Conservation (phyloP, 1,140 invertebrate genomes). For the Oreohelix idahoensis region DNA sequence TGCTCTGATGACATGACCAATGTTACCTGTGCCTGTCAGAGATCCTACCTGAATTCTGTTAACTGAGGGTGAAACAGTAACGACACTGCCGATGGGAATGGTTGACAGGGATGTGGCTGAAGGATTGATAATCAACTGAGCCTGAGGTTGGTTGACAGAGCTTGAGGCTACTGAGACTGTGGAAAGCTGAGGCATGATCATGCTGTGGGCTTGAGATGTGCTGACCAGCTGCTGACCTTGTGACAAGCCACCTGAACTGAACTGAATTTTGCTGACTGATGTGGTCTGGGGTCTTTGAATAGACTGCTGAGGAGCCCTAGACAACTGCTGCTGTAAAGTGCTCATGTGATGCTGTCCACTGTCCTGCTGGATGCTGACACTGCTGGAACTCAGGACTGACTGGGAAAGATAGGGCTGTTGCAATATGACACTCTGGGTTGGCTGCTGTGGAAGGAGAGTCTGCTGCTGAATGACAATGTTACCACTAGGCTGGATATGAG, state of each 20-base stretch:
- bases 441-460: too few relatives aligned
- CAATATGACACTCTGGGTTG: background rate
- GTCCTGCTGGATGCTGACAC: background rate
- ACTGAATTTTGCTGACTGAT: background rate
- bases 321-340: slow-evolving; percentile 3
- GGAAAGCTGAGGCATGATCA: background rate
- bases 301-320: background rate
- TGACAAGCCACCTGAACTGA: background rate
- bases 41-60: background rate
- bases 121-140: slow-evolving; percentile 16
- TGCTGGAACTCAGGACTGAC: background rate
- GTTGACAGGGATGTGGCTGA: background rate
- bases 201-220: background rate
- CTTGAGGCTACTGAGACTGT: background rate
- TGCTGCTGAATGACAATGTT: slow-evolving; percentile 10
- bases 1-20: slow-evolving; percentile 24
- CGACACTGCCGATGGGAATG: background rate
- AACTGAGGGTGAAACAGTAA: background rate
- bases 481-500: background rate
- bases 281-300: background rate
- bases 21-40: background rate
- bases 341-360: background rate
- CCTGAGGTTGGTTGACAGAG: background rate
- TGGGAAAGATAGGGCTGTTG: background rate
- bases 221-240: background rate